Conservation (phyloP, 2,888 invertebrate genomes). For the Terebella lapidaria region DNA sequence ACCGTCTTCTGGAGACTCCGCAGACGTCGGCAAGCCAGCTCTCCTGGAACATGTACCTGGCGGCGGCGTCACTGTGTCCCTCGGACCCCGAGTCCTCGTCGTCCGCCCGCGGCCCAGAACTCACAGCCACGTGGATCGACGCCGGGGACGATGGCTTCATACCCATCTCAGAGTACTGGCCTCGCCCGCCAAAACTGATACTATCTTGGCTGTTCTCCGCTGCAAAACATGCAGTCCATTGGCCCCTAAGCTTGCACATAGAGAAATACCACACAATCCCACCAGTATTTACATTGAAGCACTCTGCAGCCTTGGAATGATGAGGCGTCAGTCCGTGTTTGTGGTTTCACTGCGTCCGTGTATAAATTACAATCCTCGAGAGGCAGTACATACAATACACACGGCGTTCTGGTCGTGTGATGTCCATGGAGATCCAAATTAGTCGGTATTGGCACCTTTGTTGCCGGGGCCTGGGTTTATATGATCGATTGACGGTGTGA, state of each 20-base stretch:
- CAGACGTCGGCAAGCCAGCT: conserved; percentile 21
- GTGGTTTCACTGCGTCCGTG: too few species aligned
- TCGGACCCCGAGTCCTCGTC: not conserved
- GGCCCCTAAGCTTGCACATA: not conserved
- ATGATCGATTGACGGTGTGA: too few species aligned
- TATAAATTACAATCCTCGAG: too few species aligned
- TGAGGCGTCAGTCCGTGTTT: too few species aligned
- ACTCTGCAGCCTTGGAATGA: too few species aligned
- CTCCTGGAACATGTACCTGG: conserved; percentile 16
- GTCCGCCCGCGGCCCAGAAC: not conserved
- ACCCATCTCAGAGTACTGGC: not conserved
- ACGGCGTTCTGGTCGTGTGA: too few species aligned
- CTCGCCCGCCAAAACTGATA: not conserved
- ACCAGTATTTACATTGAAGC: too few species aligned
- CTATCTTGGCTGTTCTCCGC: not conserved
- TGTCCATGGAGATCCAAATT: too few species aligned
- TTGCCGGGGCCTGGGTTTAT: too few species aligned
- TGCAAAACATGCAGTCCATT: not conserved
- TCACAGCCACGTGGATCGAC: not conserved
- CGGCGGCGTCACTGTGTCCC: conserved; percentile 3
- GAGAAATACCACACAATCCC: too few species aligned
- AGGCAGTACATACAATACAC: too few species aligned
- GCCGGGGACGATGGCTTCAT: not conserved
- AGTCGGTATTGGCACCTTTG: too few species aligned
- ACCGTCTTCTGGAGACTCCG: conserved; percentile 18